Evolutionary conservation across 2,888 invertebrate genomes (phyloP).

Genomic region (Orchestes rusci): DNA sequence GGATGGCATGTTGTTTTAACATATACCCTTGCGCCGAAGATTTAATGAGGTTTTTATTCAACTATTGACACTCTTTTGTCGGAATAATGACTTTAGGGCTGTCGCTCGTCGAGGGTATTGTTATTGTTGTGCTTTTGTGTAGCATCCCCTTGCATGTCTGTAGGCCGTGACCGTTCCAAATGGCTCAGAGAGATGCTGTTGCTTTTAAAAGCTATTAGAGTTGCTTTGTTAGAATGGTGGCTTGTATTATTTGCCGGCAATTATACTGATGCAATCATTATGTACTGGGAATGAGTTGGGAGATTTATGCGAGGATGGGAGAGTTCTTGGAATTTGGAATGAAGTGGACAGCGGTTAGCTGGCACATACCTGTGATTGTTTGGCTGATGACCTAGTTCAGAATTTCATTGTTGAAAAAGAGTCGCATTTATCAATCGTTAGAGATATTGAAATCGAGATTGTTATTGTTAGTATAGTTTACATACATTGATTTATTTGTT

Average conservation of each 20-base stretch:
- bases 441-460: too few species aligned
- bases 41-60: conserved; percentile 47
- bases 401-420: too few species aligned
- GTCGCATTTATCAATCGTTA: too few species aligned
- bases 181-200: conserved; percentile 6
- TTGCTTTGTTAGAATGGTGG: conserved; percentile 3
- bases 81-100: conserved; percentile 45
- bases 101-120: conserved; percentile 42
- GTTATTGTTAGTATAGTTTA: too few species aligned
- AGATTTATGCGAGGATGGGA: conserved; percentile 14
- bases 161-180: conserved; percentile 13
- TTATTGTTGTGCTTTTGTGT: conserved; percentile 27
- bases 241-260: conserved; percentile 13
- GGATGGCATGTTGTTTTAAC: conserved; percentile 17
- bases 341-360: too few species aligned
- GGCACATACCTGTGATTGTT: too few species aligned
- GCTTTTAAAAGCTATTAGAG: conserved; percentile 15
- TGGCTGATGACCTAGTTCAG: too few species aligned
- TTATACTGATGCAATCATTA: conserved; percentile 12
- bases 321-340: too few species aligned
- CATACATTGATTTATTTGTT: too few species aligned
- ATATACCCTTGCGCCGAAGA: conserved; percentile 26
- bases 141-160: conserved; percentile 14
- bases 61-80: conserved; percentile 46
- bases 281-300: conserved; percentile 1